Evolutionary conservation across 2,797 vertebrate genomes (phyloP).

Genomic region (Xiphophorus birchmanni): DNA sequence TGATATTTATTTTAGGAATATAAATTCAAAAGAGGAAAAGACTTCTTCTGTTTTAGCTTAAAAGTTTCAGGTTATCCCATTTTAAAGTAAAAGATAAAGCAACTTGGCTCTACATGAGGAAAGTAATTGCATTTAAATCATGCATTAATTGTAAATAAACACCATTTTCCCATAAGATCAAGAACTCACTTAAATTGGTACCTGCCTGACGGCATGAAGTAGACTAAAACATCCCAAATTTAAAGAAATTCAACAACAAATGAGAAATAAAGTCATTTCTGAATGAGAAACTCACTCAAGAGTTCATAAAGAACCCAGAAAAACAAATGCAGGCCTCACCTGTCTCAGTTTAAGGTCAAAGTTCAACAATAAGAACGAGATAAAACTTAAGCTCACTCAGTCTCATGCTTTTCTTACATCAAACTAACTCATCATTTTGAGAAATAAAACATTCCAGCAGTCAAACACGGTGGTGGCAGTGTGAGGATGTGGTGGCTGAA

Average conservation of each 20-base stretch:
- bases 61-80: not conserved
- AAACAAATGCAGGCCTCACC: not conserved
- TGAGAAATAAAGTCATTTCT: not conserved
- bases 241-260: not conserved
- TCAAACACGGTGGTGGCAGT: not conserved
- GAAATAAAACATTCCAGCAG: not conserved
- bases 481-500: not conserved
- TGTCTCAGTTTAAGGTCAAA: not conserved
- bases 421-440: not conserved
- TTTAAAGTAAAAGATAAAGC: not conserved
- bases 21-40: not conserved
- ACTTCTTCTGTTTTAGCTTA: not conserved
- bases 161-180: not conserved
- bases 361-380: not conserved
- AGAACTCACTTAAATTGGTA: not conserved
- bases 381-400: not conserved
- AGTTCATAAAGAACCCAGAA: not conserved
- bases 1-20: not conserved
- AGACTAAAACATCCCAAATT: not conserved
- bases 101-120: not conserved
- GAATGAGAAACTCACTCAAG: not conserved
- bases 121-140: not conserved
- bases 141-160: not conserved
- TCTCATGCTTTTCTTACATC: not conserved
- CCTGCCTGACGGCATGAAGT: not conserved